These are phyloP conservation scores for Alethe castanea DNA, from an alignment of 2,113 vertebrate species.

Conservation along the genomic window DNA sequence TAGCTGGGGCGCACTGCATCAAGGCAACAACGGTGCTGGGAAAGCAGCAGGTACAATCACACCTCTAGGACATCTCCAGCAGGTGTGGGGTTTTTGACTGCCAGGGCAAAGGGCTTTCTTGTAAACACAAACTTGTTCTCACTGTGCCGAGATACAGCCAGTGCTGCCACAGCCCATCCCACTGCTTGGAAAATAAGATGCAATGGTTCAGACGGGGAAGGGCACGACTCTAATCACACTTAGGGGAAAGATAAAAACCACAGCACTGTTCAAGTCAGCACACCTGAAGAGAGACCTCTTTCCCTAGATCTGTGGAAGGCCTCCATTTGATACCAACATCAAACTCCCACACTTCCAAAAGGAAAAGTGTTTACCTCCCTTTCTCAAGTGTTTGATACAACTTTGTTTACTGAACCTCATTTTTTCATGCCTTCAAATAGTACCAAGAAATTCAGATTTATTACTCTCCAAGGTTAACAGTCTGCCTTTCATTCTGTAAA, in stretches of 20 bases:
- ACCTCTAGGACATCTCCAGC: not conserved
- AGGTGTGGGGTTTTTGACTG: not conserved
- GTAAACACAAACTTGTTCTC: not conserved
- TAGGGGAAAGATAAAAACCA: not conserved
- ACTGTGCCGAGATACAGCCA: not conserved
- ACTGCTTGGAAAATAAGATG: not conserved
- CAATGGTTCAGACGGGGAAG: not conserved
- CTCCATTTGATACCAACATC: not conserved
- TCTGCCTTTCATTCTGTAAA: not conserved
- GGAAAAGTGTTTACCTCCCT: not conserved
- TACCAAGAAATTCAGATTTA: not conserved
- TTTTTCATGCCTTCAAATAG: not conserved
- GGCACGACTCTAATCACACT: not conserved
- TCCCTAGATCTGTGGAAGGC: not conserved
- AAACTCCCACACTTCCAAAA: not conserved
- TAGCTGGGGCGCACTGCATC: conserved; percentile 76
- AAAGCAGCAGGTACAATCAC: not conserved
- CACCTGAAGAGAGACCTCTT: not conserved
- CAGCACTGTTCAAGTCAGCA: not conserved
- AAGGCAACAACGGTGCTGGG: conserved; percentile 41
- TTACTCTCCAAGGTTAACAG: not conserved
- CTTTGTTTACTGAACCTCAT: not conserved
- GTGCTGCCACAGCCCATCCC: not conserved
- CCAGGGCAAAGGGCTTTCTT: not conserved
- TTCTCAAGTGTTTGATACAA: not conserved